A percentile compares a stretch with the other conserved stretches of the same genome.
These are phyloP conservation scores for Bradynema listronoti DNA, from an alignment of 1,140 invertebrate species.

Conservation along the genomic window DNA sequence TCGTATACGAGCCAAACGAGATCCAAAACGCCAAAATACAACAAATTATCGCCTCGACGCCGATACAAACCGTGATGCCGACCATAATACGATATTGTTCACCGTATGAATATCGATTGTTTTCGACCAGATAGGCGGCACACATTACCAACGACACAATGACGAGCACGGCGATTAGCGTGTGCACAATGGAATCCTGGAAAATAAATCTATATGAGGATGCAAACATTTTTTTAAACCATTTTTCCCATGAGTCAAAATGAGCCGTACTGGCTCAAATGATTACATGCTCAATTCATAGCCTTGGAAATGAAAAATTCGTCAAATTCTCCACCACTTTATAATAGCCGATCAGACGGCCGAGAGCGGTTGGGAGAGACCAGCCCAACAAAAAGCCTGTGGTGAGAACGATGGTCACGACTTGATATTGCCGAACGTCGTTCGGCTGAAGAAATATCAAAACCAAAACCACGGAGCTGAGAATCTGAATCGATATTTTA, in stretches of 20 bases:
- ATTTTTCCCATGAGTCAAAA: neutral
- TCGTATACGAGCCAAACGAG: conserved; percentile 41
- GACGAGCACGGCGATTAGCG: conserved; percentile 22
- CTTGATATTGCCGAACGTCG: conserved; percentile 34
- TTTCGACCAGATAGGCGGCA: conserved; percentile 26
- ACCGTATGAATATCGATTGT: conserved; percentile 12
- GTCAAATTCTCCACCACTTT: conserved; percentile 25
- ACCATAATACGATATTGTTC: neutral
- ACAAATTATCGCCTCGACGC: conserved; percentile 33
- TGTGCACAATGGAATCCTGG: conserved; percentile 30
- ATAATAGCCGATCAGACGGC: conserved; percentile 37
- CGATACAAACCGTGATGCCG: conserved; percentile 25
- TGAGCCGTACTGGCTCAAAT: too few relatives aligned
- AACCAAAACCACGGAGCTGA: conserved; percentile 25
- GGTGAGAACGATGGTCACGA: conserved; percentile 27
- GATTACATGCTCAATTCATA: too few relatives aligned
- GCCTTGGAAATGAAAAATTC: neutral
- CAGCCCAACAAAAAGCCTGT: conserved; percentile 37
- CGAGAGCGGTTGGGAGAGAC: conserved; percentile 38
- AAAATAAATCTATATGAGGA: neutral
- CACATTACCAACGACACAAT: conserved; percentile 39
- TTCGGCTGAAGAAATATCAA: conserved; percentile 28
- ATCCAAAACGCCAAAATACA: conserved; percentile 35
- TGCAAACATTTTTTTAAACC: too few relatives aligned
- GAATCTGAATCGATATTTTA: conserved; percentile 37